These are phyloP conservation scores for Agrochola lychnidis DNA, from an alignment of 2,888 invertebrate species.

Conservation along the genomic window DNA sequence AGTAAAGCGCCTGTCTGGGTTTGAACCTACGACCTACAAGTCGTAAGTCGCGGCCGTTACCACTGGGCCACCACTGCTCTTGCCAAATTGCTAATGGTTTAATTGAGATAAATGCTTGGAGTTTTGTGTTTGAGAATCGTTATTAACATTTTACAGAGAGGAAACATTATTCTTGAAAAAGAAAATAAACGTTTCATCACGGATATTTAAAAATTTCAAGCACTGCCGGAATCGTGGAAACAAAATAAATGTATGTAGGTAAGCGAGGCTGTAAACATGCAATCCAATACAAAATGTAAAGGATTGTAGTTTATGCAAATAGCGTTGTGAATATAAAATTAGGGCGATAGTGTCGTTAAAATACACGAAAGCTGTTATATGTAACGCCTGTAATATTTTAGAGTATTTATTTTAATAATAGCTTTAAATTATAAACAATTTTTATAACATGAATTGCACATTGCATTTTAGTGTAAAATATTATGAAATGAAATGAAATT, in stretches of 20 bases:
- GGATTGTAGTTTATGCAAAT: not conserved
- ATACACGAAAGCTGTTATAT: not conserved
- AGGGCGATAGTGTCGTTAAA: not conserved
- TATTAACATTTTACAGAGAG: no score
- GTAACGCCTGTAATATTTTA: not conserved
- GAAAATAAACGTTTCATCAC: not conserved
- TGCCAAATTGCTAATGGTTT: no score
- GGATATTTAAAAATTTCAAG: not conserved
- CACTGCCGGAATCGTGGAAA: not conserved
- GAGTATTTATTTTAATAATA: not conserved
- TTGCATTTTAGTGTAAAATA: no score
- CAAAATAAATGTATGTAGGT: not conserved
- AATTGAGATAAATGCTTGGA: no score
- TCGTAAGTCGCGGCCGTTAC: no score
- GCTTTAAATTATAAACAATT: not conserved
- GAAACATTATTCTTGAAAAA: not conserved
- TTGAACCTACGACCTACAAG: no score
- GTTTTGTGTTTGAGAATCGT: no score
- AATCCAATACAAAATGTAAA: constrained; percentile 7
- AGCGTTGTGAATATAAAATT: not conserved
- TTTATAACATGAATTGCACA: no score
- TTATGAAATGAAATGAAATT: no score
- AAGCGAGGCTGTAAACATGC: not conserved
- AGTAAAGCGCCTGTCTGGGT: no score
- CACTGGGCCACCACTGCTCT: no score